Percentiles rank a stretch among this genome's conserved stretches.
phyloP scores from a whole-genome alignment of 2,888 invertebrate species.

The Galerucella nymphaeae region DNA sequence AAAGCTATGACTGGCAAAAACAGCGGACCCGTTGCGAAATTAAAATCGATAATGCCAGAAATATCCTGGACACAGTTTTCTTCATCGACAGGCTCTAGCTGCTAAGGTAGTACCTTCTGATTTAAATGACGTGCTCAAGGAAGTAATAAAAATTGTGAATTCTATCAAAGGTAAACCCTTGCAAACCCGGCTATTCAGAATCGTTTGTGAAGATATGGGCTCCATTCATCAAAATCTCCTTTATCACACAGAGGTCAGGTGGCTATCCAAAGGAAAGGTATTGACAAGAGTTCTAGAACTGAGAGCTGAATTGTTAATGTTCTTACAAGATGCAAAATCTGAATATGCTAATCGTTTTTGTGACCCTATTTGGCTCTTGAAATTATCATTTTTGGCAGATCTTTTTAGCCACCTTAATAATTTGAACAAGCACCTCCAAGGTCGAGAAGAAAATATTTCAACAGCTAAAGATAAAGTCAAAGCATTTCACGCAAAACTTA shows the following conservation, averaged over 20 bases:
- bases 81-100: slow-evolving; percentile 25
- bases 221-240: slow-evolving; percentile 1
- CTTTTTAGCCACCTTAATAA: too few species aligned
- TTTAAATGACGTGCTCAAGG: slow-evolving; percentile 37
- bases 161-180: slow-evolving; percentile 43
- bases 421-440: background rate
- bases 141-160: slow-evolving; percentile 41
- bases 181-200: slow-evolving; percentile 45
- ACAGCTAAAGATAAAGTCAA: too few species aligned
- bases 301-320: slow-evolving; percentile 33
- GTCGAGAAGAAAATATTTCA: too few species aligned
- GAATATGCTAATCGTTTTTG: slow-evolving; percentile 43
- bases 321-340: slow-evolving; percentile 46
- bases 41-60: slow-evolving; percentile 51
- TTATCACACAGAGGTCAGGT: slow-evolving; percentile 22
- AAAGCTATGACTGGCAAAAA: slow-evolving; percentile 52
- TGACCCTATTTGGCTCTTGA: slow-evolving; percentile 22
- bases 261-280: slow-evolving; percentile 50
- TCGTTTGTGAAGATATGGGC: slow-evolving; percentile 51
- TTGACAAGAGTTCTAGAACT: slow-evolving; percentile 50
- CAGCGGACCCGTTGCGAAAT: slow-evolving; percentile 47
- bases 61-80: slow-evolving; percentile 46
- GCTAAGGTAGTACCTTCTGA: slow-evolving; percentile 25
- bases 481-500: too few species aligned
- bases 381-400: background rate